Base-by-base conservation (phyloP, 2,113 vertebrate species). In the Eolophus roseicapilla region DNA sequence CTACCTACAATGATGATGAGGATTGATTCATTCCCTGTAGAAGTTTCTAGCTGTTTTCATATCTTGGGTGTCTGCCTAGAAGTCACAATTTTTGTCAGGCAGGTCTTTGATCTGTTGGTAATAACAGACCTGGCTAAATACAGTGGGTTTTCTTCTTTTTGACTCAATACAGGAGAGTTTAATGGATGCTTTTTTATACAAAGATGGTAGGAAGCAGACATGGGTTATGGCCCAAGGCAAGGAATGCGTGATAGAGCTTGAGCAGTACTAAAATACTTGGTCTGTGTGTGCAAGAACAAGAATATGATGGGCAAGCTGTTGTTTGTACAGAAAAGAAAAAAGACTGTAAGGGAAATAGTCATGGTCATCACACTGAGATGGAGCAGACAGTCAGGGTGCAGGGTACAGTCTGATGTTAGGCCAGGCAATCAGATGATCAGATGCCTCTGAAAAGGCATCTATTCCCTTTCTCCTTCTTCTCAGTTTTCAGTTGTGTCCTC, bases 141-240 rank as follows among this genome's bases (percentile, higher is more conserved):
- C 31, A 86, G 39, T 41, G 24, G 8, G 10, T 84, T 92, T 85
- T 5, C 59, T 89, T 90, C 52, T 91, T 83, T 95, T 2, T 5
- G 65, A 27, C n/a, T 41, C 52, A 69, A 37, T 73, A 71, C 28
- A 6, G 2, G 57, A 39, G 14, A 78, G 27, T 89, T 79, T 77
- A 89, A 85, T 80, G 89, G 90, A 73, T 76, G 41, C 7, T 49
- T 41, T 75, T 92, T 94, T 85, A 75, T 69, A 52, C 31, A 73
- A 33, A 0, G 11, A 57, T 79, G 49, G 73, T 75, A 78, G 73
- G 69, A 93, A 90, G 77, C 39, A 93, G 87, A 79, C 60, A 18
- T 12, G 65, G 39, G 35, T 93, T 93, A 88, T 82, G 37, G 57
- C 80, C 77, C 44, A 53, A 89, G 93, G 83, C 93, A 95, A 92